Percentiles rank a stretch among this genome's conserved stretches.
Conservation (phyloP, 2,888 invertebrate species). For the Arenicola marina region DNA sequence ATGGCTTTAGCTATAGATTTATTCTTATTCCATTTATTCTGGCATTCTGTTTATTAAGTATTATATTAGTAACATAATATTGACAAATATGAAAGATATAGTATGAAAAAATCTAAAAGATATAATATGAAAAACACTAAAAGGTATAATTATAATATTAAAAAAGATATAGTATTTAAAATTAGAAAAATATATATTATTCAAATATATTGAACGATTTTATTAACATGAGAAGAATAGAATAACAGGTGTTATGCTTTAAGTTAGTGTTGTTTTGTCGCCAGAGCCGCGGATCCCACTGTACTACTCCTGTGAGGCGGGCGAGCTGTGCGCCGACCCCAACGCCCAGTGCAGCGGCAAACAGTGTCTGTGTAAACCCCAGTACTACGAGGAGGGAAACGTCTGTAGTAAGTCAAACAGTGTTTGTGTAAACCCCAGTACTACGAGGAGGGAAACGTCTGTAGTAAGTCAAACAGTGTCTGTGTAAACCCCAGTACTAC, state of each 20-base stretch:
- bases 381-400: constrained; percentile 16
- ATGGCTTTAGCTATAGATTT: too few relatives aligned
- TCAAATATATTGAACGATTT: too few relatives aligned
- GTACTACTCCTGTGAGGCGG: constrained; percentile 22
- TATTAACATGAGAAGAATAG: background rate
- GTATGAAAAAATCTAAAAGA: too few relatives aligned
- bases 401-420: constrained; percentile 23
- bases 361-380: constrained; percentile 24
- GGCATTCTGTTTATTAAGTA: too few relatives aligned
- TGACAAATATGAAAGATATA: too few relatives aligned
- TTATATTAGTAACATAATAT: too few relatives aligned
- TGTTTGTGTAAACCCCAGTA: constrained; percentile 24
- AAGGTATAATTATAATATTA: too few relatives aligned
- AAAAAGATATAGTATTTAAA: background rate
- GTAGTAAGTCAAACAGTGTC: constrained; percentile 26
- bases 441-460: constrained; percentile 16
- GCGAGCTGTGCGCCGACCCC: constrained; percentile 24
- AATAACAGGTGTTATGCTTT: background rate
- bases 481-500: constrained; percentile 20
- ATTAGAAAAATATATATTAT: background rate
- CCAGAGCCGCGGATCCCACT: constrained; percentile 25
- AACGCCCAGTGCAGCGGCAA: constrained; percentile 26
- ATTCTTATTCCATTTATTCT: too few relatives aligned
- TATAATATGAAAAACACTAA: too few relatives aligned
- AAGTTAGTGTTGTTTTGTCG: background rate